Conservation (phyloP, 2,113 vertebrate species). For the Sciurus niger region DNA sequence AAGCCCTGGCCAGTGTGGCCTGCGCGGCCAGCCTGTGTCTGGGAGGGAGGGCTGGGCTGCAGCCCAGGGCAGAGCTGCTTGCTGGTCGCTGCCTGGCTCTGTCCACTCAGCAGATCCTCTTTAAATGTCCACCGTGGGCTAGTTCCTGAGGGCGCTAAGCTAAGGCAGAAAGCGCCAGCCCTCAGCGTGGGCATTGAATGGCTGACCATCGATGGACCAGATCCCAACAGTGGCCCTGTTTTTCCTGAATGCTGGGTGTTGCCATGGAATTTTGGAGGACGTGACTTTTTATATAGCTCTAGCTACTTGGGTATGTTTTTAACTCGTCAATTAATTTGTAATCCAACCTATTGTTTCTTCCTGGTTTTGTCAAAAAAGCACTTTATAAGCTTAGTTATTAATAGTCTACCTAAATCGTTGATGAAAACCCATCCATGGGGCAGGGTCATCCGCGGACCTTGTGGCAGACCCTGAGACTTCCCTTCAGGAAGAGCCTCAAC, state of each 20-base stretch:
- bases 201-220: accelerated
- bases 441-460: accelerated
- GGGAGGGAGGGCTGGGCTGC: accelerated
- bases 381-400: background rate
- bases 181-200: accelerated
- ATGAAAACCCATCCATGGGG: background rate
- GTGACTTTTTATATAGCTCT: background rate
- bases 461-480: accelerated
- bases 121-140: background rate
- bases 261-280: accelerated
- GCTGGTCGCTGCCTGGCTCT: accelerated
- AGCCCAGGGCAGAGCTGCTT: accelerated
- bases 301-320: background rate
- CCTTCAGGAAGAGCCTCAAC: accelerated
- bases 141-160: background rate
- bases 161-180: accelerated
- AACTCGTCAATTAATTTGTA: background rate
- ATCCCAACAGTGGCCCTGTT: background rate
- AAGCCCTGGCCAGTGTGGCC: background rate
- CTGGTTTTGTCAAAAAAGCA: background rate
- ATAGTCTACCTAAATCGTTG: too few species aligned
- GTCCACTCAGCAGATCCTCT: too few species aligned
- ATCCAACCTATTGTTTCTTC: background rate
- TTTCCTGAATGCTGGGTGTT: background rate
- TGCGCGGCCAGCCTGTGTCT: accelerated